Evolutionary conservation across 2,113 vertebrate species (phyloP).

Genomic region (Anser cygnoides): DNA sequence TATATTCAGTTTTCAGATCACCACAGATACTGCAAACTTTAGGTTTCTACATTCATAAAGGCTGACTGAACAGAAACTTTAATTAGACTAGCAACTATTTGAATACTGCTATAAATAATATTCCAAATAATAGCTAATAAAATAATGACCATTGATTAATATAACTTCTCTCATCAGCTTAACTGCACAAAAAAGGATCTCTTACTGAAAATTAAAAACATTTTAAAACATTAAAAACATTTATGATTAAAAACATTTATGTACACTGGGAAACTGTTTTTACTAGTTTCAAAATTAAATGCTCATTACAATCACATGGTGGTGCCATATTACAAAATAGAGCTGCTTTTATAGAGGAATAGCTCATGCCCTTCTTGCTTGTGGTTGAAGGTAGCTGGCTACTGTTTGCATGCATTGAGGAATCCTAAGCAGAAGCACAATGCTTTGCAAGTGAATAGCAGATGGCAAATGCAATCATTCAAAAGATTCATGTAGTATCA

Average conservation of each 20-base stretch:
- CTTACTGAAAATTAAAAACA: not conserved
- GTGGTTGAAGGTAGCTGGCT: not conserved
- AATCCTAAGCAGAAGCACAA: not conserved
- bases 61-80: not conserved
- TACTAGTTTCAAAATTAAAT: not conserved
- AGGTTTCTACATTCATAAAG: not conserved
- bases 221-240: not conserved
- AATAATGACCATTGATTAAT: not conserved
- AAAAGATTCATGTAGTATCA: not conserved
- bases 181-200: not conserved
- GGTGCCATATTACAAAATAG: not conserved
- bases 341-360: not conserved
- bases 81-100: not conserved
- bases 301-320: not conserved
- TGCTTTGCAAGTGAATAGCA: not conserved
- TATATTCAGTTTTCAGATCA: not conserved
- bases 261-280: not conserved
- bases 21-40: not conserved
- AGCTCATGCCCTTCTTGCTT: not conserved
- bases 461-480: conserved; percentile 40
- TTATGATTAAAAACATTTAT: not conserved
- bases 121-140: not conserved
- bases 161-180: not conserved
- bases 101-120: not conserved
- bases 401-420: fast-evolving